A percentile compares a stretch with the other conserved stretches of the same genome.
Conservation (phyloP, 2,888 invertebrate species). For the Apodemia zela region DNA sequence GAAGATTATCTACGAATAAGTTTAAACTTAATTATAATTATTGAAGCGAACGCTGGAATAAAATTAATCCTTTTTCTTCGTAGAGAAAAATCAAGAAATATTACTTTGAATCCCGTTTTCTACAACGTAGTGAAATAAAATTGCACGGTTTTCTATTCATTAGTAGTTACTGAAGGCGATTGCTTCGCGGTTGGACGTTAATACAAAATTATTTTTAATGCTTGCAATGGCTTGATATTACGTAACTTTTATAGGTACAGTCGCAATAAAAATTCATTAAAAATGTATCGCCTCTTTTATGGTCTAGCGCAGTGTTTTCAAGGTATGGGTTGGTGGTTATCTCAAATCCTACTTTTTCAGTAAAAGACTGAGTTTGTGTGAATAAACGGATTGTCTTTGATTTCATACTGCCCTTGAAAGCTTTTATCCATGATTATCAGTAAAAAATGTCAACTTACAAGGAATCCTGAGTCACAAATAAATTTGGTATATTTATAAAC, state of each 20-base stretch:
- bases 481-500: no score
- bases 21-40: not conserved
- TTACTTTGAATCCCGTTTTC: slow-evolving; percentile 2
- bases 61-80: not conserved
- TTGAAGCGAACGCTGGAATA: not conserved
- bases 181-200: slow-evolving; percentile 17
- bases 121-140: slow-evolving; percentile 12
- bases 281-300: not conserved
- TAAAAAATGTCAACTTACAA: no score
- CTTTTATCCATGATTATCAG: no score
- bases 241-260: not conserved
- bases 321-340: no score
- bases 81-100: not conserved
- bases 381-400: no score
- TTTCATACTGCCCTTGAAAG: no score
- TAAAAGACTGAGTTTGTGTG: no score
- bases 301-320: no score
- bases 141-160: slow-evolving; percentile 22
- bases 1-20: no score
- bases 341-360: no score
- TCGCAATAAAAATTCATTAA: not conserved
- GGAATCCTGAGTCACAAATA: no score
- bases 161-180: slow-evolving; percentile 16
- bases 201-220: slow-evolving; percentile 23
- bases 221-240: slow-evolving; percentile 10